Evolutionary conservation across 2,888 invertebrate genomes (phyloP).

Genomic region (Seira ritae): DNA sequence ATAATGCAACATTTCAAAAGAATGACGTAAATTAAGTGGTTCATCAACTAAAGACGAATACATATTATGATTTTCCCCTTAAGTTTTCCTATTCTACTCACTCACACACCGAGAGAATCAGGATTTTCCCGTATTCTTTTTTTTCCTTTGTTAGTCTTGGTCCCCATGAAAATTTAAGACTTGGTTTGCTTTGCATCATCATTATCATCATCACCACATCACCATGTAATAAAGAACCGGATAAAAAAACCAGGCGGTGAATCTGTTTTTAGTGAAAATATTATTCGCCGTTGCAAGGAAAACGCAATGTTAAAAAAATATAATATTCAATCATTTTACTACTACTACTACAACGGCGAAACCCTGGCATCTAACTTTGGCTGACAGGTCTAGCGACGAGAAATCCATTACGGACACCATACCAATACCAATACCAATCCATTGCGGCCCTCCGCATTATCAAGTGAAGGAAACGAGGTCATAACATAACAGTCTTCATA

Average conservation of each 20-base stretch:
- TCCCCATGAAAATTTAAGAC: constrained; percentile 49
- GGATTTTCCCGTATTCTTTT: constrained; percentile 53
- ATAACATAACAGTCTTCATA: constrained; percentile 51
- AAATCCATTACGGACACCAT: neutral
- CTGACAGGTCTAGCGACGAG: neutral
- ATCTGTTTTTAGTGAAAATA: neutral
- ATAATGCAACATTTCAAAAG: neutral
- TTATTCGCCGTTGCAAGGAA: neutral
- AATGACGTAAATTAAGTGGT: neutral
- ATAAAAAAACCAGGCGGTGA: neutral
- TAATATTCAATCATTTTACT: constrained; percentile 10
- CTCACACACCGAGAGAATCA: constrained; percentile 39
- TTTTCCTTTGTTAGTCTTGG: constrained; percentile 29
- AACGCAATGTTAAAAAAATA: neutral
- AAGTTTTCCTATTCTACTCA: constrained; percentile 4
- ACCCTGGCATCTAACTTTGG: neutral
- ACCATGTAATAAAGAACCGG: neutral
- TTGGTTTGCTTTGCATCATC: neutral
- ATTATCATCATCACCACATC: neutral
- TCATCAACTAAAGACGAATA: neutral
- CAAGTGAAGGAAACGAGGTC: constrained; percentile 46
- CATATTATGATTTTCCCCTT: no score
- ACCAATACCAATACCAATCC: no score
- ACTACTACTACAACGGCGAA: neutral
- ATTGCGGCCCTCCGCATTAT: neutral